These are phyloP conservation scores for Tetramorium alpestre DNA, from an alignment of 1,140 invertebrate species.

Conservation along the genomic window DNA sequence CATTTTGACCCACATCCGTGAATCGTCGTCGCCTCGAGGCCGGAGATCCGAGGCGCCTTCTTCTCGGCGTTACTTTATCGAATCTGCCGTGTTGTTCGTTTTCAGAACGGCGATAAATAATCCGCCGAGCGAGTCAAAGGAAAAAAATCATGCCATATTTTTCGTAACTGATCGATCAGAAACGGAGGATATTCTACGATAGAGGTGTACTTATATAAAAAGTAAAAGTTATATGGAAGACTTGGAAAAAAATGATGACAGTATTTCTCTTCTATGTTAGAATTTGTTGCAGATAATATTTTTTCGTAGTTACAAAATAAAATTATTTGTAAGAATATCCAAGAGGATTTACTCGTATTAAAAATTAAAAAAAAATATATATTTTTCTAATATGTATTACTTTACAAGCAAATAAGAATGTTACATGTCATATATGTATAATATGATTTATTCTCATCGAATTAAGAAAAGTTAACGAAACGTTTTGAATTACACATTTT, in stretches of 20 bases:
- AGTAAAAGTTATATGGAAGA: neutral
- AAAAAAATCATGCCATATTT: neutral
- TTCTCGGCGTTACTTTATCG: conserved; percentile 15
- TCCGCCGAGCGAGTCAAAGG: neutral
- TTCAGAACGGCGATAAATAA: conserved; percentile 37
- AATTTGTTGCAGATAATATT: neutral
- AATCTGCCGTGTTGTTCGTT: neutral
- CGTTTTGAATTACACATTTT: too few relatives aligned
- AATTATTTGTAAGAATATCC: neutral
- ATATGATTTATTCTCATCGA: too few relatives aligned
- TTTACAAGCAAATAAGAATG: neutral
- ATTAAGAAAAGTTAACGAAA: too few relatives aligned
- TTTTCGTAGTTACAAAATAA: too few relatives aligned
- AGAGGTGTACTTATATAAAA: neutral
- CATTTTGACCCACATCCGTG: conserved; percentile 80
- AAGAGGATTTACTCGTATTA: neutral
- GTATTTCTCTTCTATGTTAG: neutral
- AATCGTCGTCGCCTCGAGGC: conserved; percentile 64
- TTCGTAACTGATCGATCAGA: neutral
- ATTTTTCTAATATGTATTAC: neutral
- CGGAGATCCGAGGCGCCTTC: conserved; percentile 52
- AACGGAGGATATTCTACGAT: neutral
- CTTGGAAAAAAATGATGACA: neutral
- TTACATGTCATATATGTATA: neutral
- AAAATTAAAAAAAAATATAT: neutral